These are phyloP conservation scores for Cirrhinus mrigala DNA, from an alignment of 2,797 vertebrate species.

Conservation along the genomic window DNA sequence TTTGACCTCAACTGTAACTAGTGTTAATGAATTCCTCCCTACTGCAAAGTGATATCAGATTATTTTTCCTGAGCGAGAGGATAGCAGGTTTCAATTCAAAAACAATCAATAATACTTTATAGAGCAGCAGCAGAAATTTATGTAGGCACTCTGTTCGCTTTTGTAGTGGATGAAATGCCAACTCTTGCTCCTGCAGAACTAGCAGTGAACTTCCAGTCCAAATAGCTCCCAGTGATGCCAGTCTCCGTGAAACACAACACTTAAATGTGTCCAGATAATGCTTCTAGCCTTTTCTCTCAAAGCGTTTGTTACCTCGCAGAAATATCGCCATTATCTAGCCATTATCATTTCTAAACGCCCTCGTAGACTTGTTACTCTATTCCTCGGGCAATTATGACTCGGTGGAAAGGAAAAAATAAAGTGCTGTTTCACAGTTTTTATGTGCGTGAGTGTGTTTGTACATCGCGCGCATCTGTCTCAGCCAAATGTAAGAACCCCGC, in stretches of 20 bases:
- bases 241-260: constrained; percentile 16
- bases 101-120: constrained; percentile 33
- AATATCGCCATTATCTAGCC: not conserved
- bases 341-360: constrained; percentile 12
- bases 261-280: constrained; percentile 32
- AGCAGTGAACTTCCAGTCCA: not conserved
- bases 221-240: constrained; percentile 5
- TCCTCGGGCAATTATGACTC: constrained; percentile 26
- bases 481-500: constrained; percentile 9
- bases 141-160: constrained; percentile 7
- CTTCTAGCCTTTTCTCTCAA: constrained; percentile 1
- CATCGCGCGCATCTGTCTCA: not conserved
- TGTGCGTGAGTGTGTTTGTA: constrained; percentile 14
- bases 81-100: constrained; percentile 3
- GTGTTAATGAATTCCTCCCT: not conserved
- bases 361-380: not conserved
- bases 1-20: not conserved
- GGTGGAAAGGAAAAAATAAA: constrained; percentile 7
- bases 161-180: constrained; percentile 24
- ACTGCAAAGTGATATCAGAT: not conserved
- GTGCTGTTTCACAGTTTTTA: constrained; percentile 13
- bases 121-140: constrained; percentile 26
- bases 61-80: constrained; percentile 6
- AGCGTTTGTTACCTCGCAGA: not conserved
- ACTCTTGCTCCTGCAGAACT: not conserved